phyloP scores from a whole-genome alignment of 2,888 invertebrate species.

The Himalopsyche japonica region DNA sequence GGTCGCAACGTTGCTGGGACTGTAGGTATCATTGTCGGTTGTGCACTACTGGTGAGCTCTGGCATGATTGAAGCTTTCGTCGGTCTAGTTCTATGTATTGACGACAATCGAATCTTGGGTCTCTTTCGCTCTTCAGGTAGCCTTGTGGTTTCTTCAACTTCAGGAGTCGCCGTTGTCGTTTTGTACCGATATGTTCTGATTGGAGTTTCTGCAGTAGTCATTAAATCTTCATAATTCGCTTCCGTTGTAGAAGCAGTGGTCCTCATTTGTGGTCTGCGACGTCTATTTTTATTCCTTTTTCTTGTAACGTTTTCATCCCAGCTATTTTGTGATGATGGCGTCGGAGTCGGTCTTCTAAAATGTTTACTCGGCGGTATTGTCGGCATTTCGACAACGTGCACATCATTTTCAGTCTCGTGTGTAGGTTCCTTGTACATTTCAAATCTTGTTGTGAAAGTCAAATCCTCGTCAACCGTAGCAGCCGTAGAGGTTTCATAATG shows the following conservation, averaged over 20 bases:
- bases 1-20: slow-evolving; percentile 51
- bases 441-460: slow-evolving; percentile 32
- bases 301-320: slow-evolving; percentile 51
- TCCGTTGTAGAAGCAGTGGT: slow-evolving; percentile 43
- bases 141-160: slow-evolving; percentile 48
- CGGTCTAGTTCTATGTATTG: slow-evolving; percentile 48
- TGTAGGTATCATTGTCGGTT: slow-evolving; percentile 56
- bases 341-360: slow-evolving; percentile 52
- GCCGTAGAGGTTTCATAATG: slow-evolving; percentile 46
- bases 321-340: slow-evolving; percentile 39
- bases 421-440: slow-evolving; percentile 39
- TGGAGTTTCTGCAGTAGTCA: slow-evolving; percentile 12
- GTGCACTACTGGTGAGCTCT: slow-evolving; percentile 55
- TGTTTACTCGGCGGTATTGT: slow-evolving; percentile 57
- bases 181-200: slow-evolving; percentile 17
- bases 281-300: slow-evolving; percentile 55
- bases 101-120: slow-evolving; percentile 50
- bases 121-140: slow-evolving; percentile 45
- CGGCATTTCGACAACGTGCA: slow-evolving; percentile 50
- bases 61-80: slow-evolving; percentile 55
- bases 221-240: slow-evolving; percentile 39
- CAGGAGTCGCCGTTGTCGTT: slow-evolving; percentile 44
- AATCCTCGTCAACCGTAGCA: slow-evolving; percentile 22
- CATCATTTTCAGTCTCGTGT: slow-evolving; percentile 46
- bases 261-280: slow-evolving; percentile 52